Percentiles rank a stretch among this genome's conserved stretches.
phyloP scores from a whole-genome alignment of 2,888 invertebrate species.

The Andrena flavipes region DNA sequence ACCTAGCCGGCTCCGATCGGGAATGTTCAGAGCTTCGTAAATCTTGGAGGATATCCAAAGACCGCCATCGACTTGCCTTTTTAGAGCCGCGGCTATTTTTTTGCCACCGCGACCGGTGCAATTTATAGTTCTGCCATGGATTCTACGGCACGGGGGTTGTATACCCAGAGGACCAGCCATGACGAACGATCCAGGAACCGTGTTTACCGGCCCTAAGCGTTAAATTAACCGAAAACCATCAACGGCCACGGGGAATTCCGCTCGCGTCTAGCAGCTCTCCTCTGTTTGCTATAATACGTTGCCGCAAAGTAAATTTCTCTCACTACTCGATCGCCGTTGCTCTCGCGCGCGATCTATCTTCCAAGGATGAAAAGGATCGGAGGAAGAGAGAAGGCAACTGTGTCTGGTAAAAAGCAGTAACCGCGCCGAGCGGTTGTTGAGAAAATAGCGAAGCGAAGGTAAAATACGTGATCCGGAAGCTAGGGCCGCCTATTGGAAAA shows the following conservation, averaged over 20 bases:
- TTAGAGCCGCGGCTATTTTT: slow-evolving; percentile 39
- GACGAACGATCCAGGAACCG: slow-evolving; percentile 77
- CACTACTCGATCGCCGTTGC: not conserved
- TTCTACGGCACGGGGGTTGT: slow-evolving; percentile 7
- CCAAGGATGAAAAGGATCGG: no score
- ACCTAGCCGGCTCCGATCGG: not conserved
- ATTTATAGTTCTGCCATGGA: slow-evolving; percentile 27
- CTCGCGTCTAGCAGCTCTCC: not conserved
- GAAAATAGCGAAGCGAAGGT: slow-evolving; percentile 71
- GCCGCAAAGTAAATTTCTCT: not conserved
- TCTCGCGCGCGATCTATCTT: no score
- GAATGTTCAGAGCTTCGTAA: slow-evolving; percentile 19
- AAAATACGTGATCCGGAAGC: slow-evolving; percentile 75
- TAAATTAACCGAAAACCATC: slow-evolving; percentile 81
- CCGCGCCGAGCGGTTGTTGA: slow-evolving; percentile 6
- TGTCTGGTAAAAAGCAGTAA: not conserved
- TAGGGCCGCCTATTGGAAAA: slow-evolving; percentile 73
- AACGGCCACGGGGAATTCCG: slow-evolving; percentile 67
- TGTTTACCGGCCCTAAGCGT: slow-evolving; percentile 69
- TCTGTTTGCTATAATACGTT: not conserved
- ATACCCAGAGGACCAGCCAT: slow-evolving; percentile 54
- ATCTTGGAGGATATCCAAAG: slow-evolving; percentile 29
- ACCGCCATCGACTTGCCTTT: slow-evolving; percentile 14
- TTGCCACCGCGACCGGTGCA: not conserved
- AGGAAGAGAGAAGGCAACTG: no score